A percentile compares a stretch with the other conserved stretches of the same genome.
Conservation (phyloP, 1,140 invertebrate species). For the Drosophila orena region DNA sequence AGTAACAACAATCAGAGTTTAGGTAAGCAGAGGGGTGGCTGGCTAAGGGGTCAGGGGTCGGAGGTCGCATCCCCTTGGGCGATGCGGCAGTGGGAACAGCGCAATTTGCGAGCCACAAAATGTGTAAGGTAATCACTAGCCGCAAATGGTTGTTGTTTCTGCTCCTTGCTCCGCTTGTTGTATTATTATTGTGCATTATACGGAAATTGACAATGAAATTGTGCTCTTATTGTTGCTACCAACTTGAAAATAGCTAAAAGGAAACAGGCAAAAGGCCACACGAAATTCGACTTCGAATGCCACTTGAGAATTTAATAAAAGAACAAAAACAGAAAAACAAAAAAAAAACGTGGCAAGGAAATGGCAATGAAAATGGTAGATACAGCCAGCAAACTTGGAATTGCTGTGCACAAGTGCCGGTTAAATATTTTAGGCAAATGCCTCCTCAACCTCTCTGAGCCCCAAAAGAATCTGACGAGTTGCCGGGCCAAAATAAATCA, state of each 20-base stretch:
- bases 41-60: neutral
- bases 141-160: conserved; percentile 76
- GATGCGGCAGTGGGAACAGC: conserved; percentile 52
- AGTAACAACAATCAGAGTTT: conserved; percentile 39
- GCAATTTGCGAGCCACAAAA: conserved; percentile 79
- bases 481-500: conserved; percentile 72
- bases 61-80: conserved; percentile 62
- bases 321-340: conserved; percentile 47
- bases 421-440: conserved; percentile 81
- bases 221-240: conserved; percentile 35
- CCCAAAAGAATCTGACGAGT: conserved; percentile 41
- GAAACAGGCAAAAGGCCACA: conserved; percentile 34
- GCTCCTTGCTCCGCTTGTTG: conserved; percentile 21
- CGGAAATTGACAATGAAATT: conserved; percentile 80
- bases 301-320: conserved; percentile 81
- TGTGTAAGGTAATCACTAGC: conserved; percentile 80
- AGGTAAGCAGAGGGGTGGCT: neutral
- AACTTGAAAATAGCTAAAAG: conserved; percentile 68
- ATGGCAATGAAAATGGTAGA: conserved; percentile 5
- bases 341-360: conserved; percentile 1
- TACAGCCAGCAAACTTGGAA: conserved; percentile 55
- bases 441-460: conserved; percentile 15
- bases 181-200: conserved; percentile 82
- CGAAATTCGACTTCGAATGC: conserved; percentile 72
- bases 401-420: conserved; percentile 79